Evolutionary conservation across 2,797 vertebrate species (phyloP), one percentile per base, ranked within the genome.

Genomic region (Fratercula arctica): DNA sequence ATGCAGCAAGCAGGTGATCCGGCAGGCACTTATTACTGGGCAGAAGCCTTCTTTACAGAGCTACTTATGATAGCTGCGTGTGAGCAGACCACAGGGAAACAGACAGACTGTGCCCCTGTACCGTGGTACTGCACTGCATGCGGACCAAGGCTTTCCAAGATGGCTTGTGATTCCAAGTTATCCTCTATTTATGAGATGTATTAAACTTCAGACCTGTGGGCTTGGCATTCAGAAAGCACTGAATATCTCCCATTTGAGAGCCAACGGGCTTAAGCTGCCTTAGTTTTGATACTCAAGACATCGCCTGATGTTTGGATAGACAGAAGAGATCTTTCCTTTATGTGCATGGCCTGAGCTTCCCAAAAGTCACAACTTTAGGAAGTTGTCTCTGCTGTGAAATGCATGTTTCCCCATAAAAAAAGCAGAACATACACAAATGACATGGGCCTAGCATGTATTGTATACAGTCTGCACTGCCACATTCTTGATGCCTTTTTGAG

Each of bases 31-130:
- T 73, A 57, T 33, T 50, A 31, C 26, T 39, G 39, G 24, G 45
- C 6, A 60, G 28, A 87, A 31, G 33, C 45, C 8, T 80, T 64
- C 76, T 64, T 45, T n/a, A n/a, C 57, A 33, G 60, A 70, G 26
- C n/a, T 87, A 7, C 19, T 77, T 0, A 0, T 43, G 54, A 56
- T 3, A 74, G 16, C 61, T 20, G 8, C 4, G 11, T 14, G 28
- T 1, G 3, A 89, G 43, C 41, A 39, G 16, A 39, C 7, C 15
- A n/a, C 29, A 53, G 35, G 28, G 50, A 12, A 64, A 37, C 11
- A 50, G 61, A 3, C 31, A 33, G 33, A 13, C 16, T n/a, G 16
- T 63, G 59, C 21, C 50, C 35, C 25, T 46, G 2, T 2, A 16
- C 8, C 4, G 7, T 7, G 35, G 15, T 46, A 26, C 33, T n/a